Evolutionary conservation across 2,888 invertebrate species (phyloP).

Genomic region (Eupithecia pulchellata): DNA sequence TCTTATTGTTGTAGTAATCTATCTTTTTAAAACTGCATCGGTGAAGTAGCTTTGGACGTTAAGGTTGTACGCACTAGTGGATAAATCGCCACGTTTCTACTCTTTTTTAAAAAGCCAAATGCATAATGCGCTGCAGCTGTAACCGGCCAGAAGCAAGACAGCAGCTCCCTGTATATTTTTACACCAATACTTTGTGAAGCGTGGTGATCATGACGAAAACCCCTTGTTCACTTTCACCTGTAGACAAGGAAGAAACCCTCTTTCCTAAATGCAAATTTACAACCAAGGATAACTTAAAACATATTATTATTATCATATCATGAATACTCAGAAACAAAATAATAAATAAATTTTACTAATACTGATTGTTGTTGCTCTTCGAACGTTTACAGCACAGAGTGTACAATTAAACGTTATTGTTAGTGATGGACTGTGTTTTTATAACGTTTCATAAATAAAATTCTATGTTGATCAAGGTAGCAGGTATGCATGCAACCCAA

Average conservation of each 20-base stretch:
- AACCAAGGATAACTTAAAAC: no score
- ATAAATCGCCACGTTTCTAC: background rate
- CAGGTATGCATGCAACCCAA: background rate
- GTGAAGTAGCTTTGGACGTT: background rate
- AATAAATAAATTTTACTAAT: no score
- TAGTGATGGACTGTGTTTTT: background rate
- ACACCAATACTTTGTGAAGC: background rate
- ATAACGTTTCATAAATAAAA: background rate
- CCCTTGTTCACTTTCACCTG: background rate
- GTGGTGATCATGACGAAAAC: background rate
- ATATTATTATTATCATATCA: no score
- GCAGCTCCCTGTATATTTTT: background rate
- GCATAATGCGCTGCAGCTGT: no score
- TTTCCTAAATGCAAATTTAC: no score
- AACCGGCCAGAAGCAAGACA: background rate
- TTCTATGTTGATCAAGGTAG: background rate
- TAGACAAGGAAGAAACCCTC: no score
- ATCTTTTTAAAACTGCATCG: constrained; percentile 46
- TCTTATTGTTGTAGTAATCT: constrained; percentile 68
- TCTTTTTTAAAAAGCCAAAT: background rate
- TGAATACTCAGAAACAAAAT: no score
- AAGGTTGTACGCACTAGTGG: background rate
- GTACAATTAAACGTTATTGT: background rate
- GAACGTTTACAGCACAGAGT: background rate
- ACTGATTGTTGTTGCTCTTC: background rate